phyloP scores from a whole-genome alignment of 2,888 invertebrate genomes.

The Galeruca laticollis region DNA sequence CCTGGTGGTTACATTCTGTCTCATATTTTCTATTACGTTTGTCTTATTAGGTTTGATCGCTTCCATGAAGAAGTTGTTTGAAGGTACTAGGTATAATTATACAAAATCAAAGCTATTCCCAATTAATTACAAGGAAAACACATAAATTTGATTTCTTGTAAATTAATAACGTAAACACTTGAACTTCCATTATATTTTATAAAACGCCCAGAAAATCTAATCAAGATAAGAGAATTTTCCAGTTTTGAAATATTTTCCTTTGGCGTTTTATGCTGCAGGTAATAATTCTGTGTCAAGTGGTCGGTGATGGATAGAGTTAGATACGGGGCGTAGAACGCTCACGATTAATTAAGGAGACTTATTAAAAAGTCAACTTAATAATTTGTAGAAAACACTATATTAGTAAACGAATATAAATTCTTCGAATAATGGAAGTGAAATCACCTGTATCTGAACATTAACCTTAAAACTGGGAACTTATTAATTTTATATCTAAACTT shows the following conservation, averaged over 20 bases:
- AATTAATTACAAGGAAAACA: background rate
- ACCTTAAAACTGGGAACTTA: no score
- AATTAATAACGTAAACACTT: background rate
- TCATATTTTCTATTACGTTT: no score
- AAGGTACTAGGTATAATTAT: background rate
- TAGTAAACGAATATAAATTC: background rate
- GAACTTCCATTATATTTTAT: background rate
- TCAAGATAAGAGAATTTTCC: slow-evolving; percentile 33
- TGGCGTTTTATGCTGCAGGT: slow-evolving; percentile 18
- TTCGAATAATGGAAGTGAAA: background rate
- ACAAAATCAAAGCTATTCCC: background rate
- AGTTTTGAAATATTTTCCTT: slow-evolving; percentile 30
- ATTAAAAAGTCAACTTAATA: slow-evolving; percentile 24
- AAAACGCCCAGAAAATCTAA: slow-evolving; percentile 16
- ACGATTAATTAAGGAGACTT: slow-evolving; percentile 22
- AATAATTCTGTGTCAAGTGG: slow-evolving; percentile 19
- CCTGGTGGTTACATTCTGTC: no score
- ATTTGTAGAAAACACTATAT: slow-evolving; percentile 17
- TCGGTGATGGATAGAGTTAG: slow-evolving; percentile 29
- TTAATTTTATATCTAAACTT: no score
- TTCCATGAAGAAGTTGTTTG: no score
- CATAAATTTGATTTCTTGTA: background rate
- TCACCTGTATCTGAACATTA: no score
- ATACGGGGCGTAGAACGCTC: slow-evolving; percentile 18
- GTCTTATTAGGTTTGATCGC: no score